Base-by-base conservation (phyloP, 2,888 invertebrate species). In the Cremastobaeus sp. region DNA sequence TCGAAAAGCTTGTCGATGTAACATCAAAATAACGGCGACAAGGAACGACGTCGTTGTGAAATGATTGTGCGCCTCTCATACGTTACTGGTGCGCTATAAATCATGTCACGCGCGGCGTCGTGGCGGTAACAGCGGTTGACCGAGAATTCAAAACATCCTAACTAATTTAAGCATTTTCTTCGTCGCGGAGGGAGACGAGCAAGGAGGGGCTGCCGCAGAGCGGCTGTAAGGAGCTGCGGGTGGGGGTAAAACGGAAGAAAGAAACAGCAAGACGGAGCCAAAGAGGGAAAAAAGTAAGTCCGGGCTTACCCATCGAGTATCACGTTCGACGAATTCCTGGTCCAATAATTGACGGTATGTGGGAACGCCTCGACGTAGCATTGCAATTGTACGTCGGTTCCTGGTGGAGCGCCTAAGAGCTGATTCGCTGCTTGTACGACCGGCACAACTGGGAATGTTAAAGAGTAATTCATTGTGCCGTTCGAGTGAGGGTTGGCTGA, bases 331-430 rank as follows among this genome's bases (percentile, higher is more conserved):
- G 79, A 76, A 83, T 93, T 93, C 88, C 93, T 94, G 83, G 93
- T 91, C 95, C 95, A 95, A 86, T 94, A 95, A 89, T 94, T 92
- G 85, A 92, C 90, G 66, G 92, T 90, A 81, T 89, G 89, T 81
- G 96, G 96, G 83, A 93, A 95, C 0, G 96, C 96, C 84, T 96
- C 96, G 54, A 96, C 95, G 87, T 93, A 93, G 85, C 96, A 96
- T 85, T 95, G 94, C 39, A 96, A 89, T 79, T 94, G 93, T 25
- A 96, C 95, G 86, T 96, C 94, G 0, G 95, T 95, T 54, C 94
- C 94, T 37, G 95, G 88, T 1, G 96, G 96, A 0, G 96, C 94
- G 12, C 96, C 96, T 47, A 96, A 90, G 81, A 96, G 90, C 89
- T 96, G 96, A 88, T 95, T 96, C 80, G 95, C 94, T 80, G 95